These are phyloP conservation scores for Asteroscopus sphinx DNA, from an alignment of 2,888 invertebrate species.

Conservation along the genomic window DNA sequence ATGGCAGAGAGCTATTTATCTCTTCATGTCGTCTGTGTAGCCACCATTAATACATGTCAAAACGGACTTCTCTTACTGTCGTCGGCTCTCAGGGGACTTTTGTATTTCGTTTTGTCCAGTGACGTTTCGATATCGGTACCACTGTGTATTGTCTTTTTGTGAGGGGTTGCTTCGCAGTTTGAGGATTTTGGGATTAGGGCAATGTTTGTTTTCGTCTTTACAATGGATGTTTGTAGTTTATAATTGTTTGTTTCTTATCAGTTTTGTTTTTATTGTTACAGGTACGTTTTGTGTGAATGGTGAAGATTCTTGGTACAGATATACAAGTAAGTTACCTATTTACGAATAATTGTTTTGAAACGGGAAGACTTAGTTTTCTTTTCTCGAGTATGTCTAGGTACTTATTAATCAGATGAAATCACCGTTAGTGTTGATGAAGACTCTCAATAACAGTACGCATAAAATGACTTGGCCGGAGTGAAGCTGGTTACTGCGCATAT, in stretches of 20 bases:
- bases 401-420: no score
- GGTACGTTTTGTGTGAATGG: slow-evolving; percentile 34
- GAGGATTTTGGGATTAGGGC: slow-evolving; percentile 51
- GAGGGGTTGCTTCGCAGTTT: slow-evolving; percentile 42
- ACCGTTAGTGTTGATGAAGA: no score
- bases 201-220: slow-evolving; percentile 18
- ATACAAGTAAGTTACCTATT: slow-evolving; percentile 17
- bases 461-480: no score
- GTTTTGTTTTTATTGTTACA: slow-evolving; percentile 44
- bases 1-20: slow-evolving; percentile 81
- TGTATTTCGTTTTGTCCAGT: slow-evolving; percentile 69
- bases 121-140: slow-evolving; percentile 68
- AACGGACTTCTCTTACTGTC: slow-evolving; percentile 65
- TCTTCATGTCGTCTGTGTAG: slow-evolving; percentile 72
- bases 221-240: slow-evolving; percentile 32
- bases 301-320: not conserved
- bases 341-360: slow-evolving; percentile 12
- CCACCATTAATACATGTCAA: slow-evolving; percentile 84
- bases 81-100: slow-evolving; percentile 63
- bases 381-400: no score
- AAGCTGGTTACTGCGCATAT: no score
- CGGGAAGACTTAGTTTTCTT: no score
- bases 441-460: no score
- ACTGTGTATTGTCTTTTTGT: slow-evolving; percentile 63
- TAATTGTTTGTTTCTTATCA: slow-evolving; percentile 34